These are phyloP conservation scores for Arctocebus calabarensis DNA, from an alignment of 2,797 vertebrate genomes.

Conservation along the genomic window DNA sequence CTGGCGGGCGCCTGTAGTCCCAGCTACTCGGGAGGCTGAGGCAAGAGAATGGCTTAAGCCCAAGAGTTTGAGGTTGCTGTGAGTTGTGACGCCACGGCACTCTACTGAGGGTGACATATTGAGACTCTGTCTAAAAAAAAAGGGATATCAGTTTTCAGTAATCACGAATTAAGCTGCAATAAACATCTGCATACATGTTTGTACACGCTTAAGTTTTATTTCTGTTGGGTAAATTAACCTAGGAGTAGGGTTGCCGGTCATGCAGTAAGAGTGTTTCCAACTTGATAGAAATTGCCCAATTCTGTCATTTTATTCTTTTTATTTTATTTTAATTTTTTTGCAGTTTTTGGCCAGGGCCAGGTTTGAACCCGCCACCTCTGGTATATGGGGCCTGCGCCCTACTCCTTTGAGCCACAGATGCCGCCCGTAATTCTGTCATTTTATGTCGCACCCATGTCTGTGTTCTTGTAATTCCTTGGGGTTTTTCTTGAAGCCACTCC, in stretches of 20 bases:
- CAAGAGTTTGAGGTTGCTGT: no score
- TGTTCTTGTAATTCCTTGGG: accelerated
- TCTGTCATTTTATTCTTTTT: neutral
- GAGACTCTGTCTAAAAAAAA: no score
- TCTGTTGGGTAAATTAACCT: accelerated
- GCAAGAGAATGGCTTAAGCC: no score
- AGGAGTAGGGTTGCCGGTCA: accelerated
- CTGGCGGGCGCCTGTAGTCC: no score
- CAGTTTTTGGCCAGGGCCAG: no score
- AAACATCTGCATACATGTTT: accelerated
- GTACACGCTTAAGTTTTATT: accelerated
- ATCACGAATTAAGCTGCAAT: accelerated
- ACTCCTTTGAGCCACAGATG: no score
- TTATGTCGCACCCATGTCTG: accelerated
- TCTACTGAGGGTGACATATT: no score
- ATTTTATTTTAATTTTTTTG: no score
- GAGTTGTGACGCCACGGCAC: no score
- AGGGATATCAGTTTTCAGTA: neutral
- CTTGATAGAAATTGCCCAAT: neutral
- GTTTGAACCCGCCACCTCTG: no score
- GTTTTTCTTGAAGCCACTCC: accelerated
- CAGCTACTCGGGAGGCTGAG: no score
- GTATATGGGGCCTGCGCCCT: no score
- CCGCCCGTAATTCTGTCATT: neutral
- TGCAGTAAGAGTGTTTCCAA: accelerated